These are phyloP conservation scores for Podotricha telesiphe DNA, from an alignment of 2,888 invertebrate species.

Conservation along the genomic window DNA sequence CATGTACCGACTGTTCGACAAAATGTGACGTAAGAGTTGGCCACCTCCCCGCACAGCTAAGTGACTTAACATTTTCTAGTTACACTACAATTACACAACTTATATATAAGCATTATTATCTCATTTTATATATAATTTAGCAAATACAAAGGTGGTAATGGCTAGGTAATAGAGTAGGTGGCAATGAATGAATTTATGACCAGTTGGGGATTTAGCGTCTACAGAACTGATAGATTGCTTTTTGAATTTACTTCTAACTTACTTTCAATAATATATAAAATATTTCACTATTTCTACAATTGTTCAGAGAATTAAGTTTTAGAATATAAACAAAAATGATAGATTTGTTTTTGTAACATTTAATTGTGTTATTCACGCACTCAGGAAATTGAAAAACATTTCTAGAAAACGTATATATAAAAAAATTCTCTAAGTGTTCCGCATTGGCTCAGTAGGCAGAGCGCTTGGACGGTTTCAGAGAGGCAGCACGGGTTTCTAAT, in stretches of 20 bases:
- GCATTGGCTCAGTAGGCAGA: too few species aligned
- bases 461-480: too few species aligned
- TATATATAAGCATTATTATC: neutral
- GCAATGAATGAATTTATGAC: constrained; percentile 30
- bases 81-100: neutral
- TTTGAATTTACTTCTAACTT: constrained; percentile 11
- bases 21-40: too few species aligned
- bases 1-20: too few species aligned
- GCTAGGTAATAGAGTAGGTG: constrained; percentile 21
- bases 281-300: neutral
- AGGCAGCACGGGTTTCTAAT: too few species aligned
- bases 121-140: neutral
- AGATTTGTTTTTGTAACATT: too few species aligned
- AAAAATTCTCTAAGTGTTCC: too few species aligned
- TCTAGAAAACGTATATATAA: too few species aligned
- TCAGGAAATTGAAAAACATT: too few species aligned
- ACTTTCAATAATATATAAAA: neutral
- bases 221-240: constrained; percentile 21
- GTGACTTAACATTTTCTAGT: neutral
- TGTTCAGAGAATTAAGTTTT: too few species aligned
- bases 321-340: neutral
- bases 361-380: too few species aligned
- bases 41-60: too few species aligned
- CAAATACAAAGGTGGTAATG: constrained; percentile 2
- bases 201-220: constrained; percentile 21